These are phyloP conservation scores for Diploscapter pachys DNA, from an alignment of 1,140 invertebrate genomes.

Conservation along the genomic window DNA sequence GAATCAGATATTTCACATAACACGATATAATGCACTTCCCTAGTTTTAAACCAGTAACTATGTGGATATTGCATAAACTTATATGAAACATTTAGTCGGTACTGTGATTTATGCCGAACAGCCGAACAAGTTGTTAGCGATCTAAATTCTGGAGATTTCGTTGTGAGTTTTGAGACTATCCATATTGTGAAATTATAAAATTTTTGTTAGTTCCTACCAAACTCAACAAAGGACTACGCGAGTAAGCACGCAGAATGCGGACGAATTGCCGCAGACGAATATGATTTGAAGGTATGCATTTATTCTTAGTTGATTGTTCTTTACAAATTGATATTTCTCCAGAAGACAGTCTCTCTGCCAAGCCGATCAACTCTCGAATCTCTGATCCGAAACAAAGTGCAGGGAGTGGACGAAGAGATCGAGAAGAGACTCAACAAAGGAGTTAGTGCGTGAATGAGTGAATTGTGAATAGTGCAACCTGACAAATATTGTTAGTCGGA, in stretches of 20 bases:
- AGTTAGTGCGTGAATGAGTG: constrained; percentile 31
- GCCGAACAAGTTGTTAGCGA: constrained; percentile 50
- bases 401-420: constrained; percentile 56
- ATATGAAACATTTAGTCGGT: constrained; percentile 45
- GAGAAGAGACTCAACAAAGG: constrained; percentile 57
- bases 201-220: constrained; percentile 12
- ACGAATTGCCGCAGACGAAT: constrained; percentile 47
- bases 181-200: no score
- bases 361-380: constrained; percentile 48
- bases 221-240: constrained; percentile 12
- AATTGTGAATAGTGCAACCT: not conserved
- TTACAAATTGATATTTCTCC: not conserved
- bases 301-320: not conserved
- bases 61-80: not conserved
- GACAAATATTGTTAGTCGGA: not conserved
- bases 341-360: constrained; percentile 50
- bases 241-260: constrained; percentile 35
- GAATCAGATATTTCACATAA: no score
- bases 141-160: constrained; percentile 37
- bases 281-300: constrained; percentile 49
- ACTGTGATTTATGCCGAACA: constrained; percentile 53
- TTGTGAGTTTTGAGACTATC: no score
- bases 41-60: no score
- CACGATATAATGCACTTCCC: no score
- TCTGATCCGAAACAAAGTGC: constrained; percentile 55